Conservation (phyloP, 2,113 vertebrate species). For the Podiceps cristatus region DNA sequence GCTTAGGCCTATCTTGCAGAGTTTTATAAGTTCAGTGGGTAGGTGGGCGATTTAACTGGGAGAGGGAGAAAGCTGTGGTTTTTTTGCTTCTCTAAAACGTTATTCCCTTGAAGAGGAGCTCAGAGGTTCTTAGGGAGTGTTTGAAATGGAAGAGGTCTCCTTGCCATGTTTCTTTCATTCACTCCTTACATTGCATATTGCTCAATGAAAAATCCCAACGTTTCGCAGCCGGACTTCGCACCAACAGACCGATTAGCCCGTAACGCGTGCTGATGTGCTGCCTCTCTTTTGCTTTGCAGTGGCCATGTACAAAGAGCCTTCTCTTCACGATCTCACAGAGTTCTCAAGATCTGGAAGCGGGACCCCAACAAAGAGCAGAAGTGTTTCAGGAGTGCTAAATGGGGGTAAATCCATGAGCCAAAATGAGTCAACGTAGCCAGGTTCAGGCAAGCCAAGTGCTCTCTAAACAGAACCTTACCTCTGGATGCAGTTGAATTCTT, state of each 20-base stretch:
- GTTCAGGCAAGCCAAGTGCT: constrained; percentile 80
- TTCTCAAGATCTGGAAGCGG: constrained; percentile 98
- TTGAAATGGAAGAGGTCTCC: not conserved
- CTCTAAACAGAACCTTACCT: constrained; percentile 89
- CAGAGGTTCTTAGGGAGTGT: not conserved
- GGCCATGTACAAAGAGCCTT: constrained; percentile 99
- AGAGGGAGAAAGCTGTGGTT: not conserved
- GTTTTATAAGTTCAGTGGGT: not conserved
- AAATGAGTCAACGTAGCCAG: constrained; percentile 97
- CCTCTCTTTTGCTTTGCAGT: constrained; percentile 83
- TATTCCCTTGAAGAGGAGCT: not conserved
- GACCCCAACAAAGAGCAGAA: constrained; percentile 98
- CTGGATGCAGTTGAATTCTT: constrained; percentile 92
- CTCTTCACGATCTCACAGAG: constrained; percentile 97
- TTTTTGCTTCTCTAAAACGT: not conserved
- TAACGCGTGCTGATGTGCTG: not conserved
- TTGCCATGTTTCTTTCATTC: not conserved
- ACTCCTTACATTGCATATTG: accelerated
- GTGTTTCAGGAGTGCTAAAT: constrained; percentile 94
- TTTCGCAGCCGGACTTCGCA: not conserved
- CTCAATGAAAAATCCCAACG: accelerated
- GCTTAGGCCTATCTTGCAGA: not conserved
- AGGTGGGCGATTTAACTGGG: not conserved
- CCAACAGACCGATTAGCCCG: accelerated
- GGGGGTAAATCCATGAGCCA: constrained; percentile 98